Conservation (phyloP, 2,113 vertebrate species). For the Cephalopterus ornatus region DNA sequence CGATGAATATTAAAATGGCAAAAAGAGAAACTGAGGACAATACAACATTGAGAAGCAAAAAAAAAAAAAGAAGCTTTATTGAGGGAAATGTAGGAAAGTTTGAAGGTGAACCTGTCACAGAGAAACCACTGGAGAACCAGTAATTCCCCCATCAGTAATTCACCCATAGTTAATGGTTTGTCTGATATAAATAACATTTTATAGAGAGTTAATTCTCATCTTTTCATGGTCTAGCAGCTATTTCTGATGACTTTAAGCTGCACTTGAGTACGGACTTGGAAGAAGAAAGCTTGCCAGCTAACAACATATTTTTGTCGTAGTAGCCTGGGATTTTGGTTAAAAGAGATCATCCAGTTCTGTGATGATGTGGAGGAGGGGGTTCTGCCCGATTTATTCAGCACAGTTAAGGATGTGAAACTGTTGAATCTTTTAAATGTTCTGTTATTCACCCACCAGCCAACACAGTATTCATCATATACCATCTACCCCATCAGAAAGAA, state of each 20-base stretch:
- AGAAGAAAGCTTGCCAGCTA: not conserved
- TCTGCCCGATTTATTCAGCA: not conserved
- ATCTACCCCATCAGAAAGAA: not conserved
- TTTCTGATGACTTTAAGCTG: not conserved
- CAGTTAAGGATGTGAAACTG: not conserved
- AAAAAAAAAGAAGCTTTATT: not conserved
- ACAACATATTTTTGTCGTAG: not conserved
- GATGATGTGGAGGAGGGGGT: not conserved
- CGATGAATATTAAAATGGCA: not conserved
- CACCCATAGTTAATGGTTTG: not conserved
- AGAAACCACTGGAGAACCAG: not conserved
- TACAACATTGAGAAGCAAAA: not conserved
- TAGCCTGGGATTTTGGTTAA: not conserved
- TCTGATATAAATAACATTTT: not conserved
- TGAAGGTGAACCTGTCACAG: not conserved
- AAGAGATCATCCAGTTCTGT: not conserved
- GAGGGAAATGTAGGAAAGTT: not conserved
- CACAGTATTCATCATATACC: not conserved
- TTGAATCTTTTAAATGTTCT: not conserved
- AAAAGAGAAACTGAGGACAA: not conserved
- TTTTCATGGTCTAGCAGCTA: not conserved
- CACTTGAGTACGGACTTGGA: not conserved
- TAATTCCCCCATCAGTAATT: not conserved
- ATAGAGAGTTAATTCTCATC: not conserved
- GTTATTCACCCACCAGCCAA: not conserved